These are phyloP conservation scores for Copsychus sechellarum DNA, from an alignment of 2,113 vertebrate genomes.

Conservation along the genomic window DNA sequence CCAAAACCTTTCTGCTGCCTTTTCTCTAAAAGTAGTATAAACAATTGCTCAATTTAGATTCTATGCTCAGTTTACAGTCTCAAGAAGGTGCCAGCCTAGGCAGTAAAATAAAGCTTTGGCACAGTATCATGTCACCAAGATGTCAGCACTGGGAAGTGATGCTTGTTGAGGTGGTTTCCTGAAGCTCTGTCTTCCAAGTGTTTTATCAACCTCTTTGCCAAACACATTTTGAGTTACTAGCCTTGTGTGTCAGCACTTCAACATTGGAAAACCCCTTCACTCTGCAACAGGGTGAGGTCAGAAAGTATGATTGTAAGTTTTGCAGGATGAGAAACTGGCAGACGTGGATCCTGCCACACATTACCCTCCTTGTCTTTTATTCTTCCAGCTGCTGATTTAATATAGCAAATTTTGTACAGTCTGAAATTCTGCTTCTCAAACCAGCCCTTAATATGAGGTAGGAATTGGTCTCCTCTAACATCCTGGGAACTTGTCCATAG, in stretches of 20 bases:
- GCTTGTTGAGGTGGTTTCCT: background rate
- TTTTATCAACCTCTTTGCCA: background rate
- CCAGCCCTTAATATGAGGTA: background rate
- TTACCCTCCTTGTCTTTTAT: background rate
- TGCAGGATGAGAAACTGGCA: background rate
- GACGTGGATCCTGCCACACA: background rate
- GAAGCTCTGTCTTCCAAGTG: background rate
- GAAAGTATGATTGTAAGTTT: background rate
- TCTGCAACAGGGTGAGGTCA: fast-evolving
- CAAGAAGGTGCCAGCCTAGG: background rate
- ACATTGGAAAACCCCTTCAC: background rate
- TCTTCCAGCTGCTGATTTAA: background rate
- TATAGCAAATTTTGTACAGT: background rate
- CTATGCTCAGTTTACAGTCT: background rate
- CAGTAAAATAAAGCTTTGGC: background rate
- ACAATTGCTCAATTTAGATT: background rate
- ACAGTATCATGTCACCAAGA: background rate
- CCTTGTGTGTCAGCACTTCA: background rate
- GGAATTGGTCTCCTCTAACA: background rate
- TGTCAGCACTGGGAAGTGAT: background rate
- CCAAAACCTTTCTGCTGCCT: background rate
- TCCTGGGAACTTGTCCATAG: background rate
- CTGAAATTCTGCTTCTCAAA: background rate
- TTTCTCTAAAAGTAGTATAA: background rate
- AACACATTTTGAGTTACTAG: background rate